These are phyloP conservation scores for Crax fasciolata DNA, from an alignment of 2,797 vertebrate genomes.

Conservation along the genomic window DNA sequence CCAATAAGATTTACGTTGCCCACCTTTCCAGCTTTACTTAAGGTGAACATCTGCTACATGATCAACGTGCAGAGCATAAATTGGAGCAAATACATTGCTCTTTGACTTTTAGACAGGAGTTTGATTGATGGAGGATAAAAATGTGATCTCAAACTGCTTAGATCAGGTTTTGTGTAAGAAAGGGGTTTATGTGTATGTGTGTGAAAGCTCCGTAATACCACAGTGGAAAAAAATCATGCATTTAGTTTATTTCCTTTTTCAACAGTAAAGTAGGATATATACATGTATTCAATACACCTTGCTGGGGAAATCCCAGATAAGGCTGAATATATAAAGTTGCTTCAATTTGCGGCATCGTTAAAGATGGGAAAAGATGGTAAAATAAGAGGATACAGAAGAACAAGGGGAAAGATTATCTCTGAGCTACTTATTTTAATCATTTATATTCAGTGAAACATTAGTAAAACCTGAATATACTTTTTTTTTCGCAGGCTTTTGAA, in stretches of 20 bases:
- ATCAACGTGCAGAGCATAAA: background rate
- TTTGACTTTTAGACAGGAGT: background rate
- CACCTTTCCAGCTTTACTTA: background rate
- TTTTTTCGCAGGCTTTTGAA: conserved; percentile 91
- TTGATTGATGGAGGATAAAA: background rate
- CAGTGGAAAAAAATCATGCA: background rate
- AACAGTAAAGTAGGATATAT: background rate
- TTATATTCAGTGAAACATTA: background rate
- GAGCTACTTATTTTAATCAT: background rate
- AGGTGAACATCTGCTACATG: background rate
- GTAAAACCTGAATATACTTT: conserved; percentile 18
- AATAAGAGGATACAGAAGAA: background rate
- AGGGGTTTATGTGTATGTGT: rapidly evolving
- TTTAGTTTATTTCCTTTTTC: background rate
- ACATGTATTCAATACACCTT: background rate
- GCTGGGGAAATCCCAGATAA: background rate
- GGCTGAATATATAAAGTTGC: background rate
- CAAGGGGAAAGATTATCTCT: background rate
- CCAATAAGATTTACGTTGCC: background rate
- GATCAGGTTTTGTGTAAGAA: background rate
- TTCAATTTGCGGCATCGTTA: background rate
- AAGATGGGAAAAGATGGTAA: background rate
- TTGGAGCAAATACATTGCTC: background rate
- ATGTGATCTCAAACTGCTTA: background rate
- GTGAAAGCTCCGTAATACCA: background rate